phyloP scores from a whole-genome alignment of 2,113 vertebrate species.

The Hemibates koningsi region DNA sequence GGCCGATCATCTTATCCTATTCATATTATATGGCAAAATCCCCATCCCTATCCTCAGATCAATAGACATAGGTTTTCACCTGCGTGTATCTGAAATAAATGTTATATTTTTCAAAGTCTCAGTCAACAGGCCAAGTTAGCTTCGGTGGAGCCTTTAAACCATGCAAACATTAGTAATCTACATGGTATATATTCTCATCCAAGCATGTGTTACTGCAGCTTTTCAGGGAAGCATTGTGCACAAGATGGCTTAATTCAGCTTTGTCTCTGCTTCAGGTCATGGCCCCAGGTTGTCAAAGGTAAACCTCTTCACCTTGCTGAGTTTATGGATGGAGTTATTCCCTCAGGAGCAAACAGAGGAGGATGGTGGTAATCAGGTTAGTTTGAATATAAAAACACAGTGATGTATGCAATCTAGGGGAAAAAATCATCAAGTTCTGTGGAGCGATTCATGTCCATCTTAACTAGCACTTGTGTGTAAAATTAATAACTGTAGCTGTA shows the following conservation, averaged over 20 bases:
- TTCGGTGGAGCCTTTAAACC: background rate
- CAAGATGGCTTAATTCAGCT: background rate
- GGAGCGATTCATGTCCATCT: background rate
- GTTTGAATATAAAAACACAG: background rate
- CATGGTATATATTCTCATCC: background rate
- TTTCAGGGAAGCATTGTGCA: background rate
- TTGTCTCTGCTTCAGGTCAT: slow-evolving; percentile 68
- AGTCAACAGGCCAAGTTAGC: background rate
- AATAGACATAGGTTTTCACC: background rate
- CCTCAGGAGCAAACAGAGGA: slow-evolving; percentile 62
- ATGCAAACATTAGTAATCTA: background rate
- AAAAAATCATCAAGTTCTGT: background rate
- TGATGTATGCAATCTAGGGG: background rate
- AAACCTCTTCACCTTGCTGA: slow-evolving; percentile 89
- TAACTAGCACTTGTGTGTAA: background rate
- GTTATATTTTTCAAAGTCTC: background rate
- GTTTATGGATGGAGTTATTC: slow-evolving; percentile 95
- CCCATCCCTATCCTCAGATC: background rate
- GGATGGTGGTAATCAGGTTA: slow-evolving; percentile 56
- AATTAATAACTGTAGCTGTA: background rate
- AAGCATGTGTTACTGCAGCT: background rate
- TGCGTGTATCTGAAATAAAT: background rate
- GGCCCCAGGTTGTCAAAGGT: slow-evolving; percentile 86
- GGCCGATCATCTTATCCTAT: background rate
- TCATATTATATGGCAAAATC: background rate